These are phyloP conservation scores for Sycophila texana DNA, from an alignment of 2,888 invertebrate genomes.

Conservation along the genomic window DNA sequence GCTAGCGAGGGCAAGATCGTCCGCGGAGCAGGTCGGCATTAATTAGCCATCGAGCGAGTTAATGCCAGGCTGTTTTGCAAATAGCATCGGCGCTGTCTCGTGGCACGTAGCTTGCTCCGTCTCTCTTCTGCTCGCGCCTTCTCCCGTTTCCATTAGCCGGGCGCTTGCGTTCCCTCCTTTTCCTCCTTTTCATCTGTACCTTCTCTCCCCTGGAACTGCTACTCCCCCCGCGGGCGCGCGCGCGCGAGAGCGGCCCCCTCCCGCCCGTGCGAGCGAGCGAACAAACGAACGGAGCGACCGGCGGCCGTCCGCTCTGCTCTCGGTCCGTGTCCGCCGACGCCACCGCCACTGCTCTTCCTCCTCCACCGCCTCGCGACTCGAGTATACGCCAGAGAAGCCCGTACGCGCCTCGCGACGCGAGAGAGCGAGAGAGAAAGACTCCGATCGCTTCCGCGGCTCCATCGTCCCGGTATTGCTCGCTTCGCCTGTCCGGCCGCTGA, in stretches of 20 bases:
- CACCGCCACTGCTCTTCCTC: slow-evolving; percentile 24
- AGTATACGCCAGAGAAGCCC: slow-evolving; percentile 1
- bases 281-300: slow-evolving; percentile 41
- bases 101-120: neutral
- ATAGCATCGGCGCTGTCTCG: slow-evolving; percentile 64
- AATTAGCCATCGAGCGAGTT: slow-evolving; percentile 50
- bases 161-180: slow-evolving; percentile 59
- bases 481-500: too few species aligned
- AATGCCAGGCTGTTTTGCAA: slow-evolving; percentile 65
- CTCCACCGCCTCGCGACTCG: slow-evolving; percentile 8
- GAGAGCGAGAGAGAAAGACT: neutral
- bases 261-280: slow-evolving; percentile 7
- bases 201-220: slow-evolving; percentile 60
- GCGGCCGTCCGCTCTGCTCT: slow-evolving; percentile 26
- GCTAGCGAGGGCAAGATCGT: too few species aligned
- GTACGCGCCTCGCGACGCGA: neutral
- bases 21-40: slow-evolving; percentile 6
- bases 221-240: slow-evolving; percentile 39
- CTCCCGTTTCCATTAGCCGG: slow-evolving; percentile 61
- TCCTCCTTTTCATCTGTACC: slow-evolving; percentile 69
- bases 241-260: slow-evolving; percentile 3
- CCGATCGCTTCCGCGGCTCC: too few species aligned
- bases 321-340: slow-evolving; percentile 43
- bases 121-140: slow-evolving; percentile 55
- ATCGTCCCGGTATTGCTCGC: too few species aligned